phyloP scores from a whole-genome alignment of 1,140 invertebrate species.

The Drosophila elegans region DNA sequence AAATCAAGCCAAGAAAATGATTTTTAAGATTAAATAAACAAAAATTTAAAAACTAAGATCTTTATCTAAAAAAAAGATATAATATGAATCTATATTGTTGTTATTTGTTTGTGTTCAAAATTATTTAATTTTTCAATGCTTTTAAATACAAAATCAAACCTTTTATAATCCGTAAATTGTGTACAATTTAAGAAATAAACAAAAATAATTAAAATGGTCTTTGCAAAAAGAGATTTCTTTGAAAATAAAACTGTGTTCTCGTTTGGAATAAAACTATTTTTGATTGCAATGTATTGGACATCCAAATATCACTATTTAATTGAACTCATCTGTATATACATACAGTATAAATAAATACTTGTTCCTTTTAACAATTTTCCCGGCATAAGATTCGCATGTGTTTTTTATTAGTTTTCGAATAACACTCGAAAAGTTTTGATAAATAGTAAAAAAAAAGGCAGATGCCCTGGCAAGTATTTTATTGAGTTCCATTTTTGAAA shows the following conservation, averaged over 20 bases:
- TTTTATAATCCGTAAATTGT: too few relatives aligned
- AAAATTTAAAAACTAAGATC: too few relatives aligned
- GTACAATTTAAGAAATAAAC: neutral
- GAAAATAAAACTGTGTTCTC: too few relatives aligned
- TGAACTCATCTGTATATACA: conserved; percentile 15
- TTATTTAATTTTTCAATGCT: too few relatives aligned
- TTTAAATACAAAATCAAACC: too few relatives aligned
- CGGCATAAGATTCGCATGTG: conserved; percentile 36
- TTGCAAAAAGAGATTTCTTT: neutral
- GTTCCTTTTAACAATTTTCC: conserved; percentile 49
- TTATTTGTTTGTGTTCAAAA: too few relatives aligned
- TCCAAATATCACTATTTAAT: neutral
- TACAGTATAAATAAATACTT: too few relatives aligned
- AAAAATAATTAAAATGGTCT: too few relatives aligned
- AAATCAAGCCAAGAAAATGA: too few relatives aligned
- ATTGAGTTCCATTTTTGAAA: neutral
- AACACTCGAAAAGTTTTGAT: conserved; percentile 22
- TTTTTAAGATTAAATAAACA: too few relatives aligned
- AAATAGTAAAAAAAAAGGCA: conserved; percentile 27
- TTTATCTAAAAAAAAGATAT: too few relatives aligned
- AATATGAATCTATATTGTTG: too few relatives aligned
- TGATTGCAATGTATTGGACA: neutral
- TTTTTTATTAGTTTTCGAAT: conserved; percentile 20
- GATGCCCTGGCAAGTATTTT: conserved; percentile 14
- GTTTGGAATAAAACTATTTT: neutral